Evolutionary conservation across 2,797 vertebrate species (phyloP).

Genomic region (Crocidura indochinensis): DNA sequence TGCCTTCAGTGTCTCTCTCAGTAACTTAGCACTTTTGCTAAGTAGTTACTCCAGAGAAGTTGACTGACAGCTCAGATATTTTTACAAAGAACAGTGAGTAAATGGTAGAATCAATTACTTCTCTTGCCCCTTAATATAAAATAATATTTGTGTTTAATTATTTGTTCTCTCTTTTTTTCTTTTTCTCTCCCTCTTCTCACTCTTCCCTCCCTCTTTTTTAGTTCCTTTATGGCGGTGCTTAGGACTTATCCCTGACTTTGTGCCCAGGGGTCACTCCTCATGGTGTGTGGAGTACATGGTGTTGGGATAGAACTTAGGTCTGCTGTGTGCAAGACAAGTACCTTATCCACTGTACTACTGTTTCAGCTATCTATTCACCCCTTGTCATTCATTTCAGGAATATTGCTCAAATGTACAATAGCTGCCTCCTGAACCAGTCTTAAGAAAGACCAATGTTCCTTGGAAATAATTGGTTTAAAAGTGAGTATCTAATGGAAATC

Average conservation of each 20-base stretch:
- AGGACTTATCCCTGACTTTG: too few species aligned
- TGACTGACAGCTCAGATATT: not conserved
- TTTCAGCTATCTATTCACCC: not conserved
- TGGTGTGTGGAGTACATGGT: too few species aligned
- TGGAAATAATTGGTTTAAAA: not conserved
- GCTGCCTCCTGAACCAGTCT: not conserved
- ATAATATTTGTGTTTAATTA: not conserved
- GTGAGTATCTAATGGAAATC: not conserved
- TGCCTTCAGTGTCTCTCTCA: not conserved
- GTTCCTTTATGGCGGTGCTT: too few species aligned
- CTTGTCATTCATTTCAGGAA: not conserved
- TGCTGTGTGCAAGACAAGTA: too few species aligned
- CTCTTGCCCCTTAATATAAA: not conserved
- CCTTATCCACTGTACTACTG: too few species aligned
- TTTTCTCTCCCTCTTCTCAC: too few species aligned
- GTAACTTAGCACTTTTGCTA: not conserved
- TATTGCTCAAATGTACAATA: not conserved
- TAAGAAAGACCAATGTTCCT: not conserved
- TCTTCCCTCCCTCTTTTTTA: too few species aligned
- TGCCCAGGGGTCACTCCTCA: too few species aligned
- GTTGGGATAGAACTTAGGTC: too few species aligned
- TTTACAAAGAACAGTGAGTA: not conserved
- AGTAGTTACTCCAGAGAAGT: not conserved
- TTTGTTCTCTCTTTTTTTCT: not conserved
- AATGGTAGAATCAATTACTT: not conserved